Base-by-base conservation (phyloP, 2,797 vertebrate species). In the Poeciliopsis presidionis region DNA sequence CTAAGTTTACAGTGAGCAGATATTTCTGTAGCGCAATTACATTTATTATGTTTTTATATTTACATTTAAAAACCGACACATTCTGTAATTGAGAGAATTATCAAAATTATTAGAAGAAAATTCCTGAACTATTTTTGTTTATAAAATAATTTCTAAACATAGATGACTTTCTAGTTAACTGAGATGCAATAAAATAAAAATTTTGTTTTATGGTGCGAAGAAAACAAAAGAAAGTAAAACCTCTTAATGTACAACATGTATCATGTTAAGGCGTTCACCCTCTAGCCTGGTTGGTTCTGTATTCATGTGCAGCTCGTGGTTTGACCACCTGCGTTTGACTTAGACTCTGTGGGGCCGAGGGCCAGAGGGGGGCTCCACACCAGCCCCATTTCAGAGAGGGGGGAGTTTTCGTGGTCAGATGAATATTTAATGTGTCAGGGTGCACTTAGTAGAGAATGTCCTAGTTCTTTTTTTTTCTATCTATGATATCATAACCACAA, bases 401-500 rank as follows among this genome's bases (percentile, higher is more conserved):
- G 65, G 65, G 9, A 39, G 61, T 91, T 93, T 93, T 90, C 93
- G 94, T 88, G 94, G 95, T 92, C 16, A 75, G 88, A 96, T 96
- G 92, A 96, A 96, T 96, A 95, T 96, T 96, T 96, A 90, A 96
- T 96, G 95, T 91, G 90, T 95, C 89, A 92, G 93, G 92, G 93
- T 95, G 95, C 95, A 96, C 95, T 96, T 96, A 96, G 95, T 89
- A 93, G 92, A 93, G 92, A 95, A 95, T 94, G 94, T 90, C 86
- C 86, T 92, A 87, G 89, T 95, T 59, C 39, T 57, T 74, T 61
- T 95, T 95, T 95, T 95, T 95, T 95, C 93, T 95, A 83, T 86
- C 92, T 94, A 95, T 96, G 95, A 96, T 96, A 96, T 96, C 96
- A 96, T 96, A 96, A 96, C 96, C 96, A 93, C 96, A 96, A 95